Conservation (phyloP, 2,113 vertebrate genomes). For the Dermatemys mawii region DNA sequence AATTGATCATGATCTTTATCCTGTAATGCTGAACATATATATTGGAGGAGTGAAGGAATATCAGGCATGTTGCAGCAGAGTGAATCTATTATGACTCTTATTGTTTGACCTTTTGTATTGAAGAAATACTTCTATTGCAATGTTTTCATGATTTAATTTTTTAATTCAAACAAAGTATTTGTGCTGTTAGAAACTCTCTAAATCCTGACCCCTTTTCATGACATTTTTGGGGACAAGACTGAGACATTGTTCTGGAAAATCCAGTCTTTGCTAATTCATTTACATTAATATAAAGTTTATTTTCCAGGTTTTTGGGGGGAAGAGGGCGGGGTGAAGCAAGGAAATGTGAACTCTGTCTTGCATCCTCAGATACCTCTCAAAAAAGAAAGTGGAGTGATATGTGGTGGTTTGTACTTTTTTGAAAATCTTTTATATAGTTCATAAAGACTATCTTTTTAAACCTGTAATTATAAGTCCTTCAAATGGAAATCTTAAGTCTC, state of each 20-base stretch:
- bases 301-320: neutral
- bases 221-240: neutral
- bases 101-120: fast-evolving
- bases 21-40: neutral
- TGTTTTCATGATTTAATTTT: neutral
- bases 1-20: too few species aligned
- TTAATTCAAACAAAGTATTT: fast-evolving
- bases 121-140: neutral
- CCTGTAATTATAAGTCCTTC: neutral
- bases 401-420: neutral
- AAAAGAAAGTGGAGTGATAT: too few species aligned
- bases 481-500: fast-evolving
- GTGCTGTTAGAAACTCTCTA: neutral
- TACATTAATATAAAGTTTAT: neutral
- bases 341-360: fast-evolving
- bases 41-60: neutral
- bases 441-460: neutral
- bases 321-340: fast-evolving
- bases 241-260: fast-evolving
- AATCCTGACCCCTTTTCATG: neutral
- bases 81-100: fast-evolving
- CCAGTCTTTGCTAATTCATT: neutral
- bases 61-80: fast-evolving
- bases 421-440: fast-evolving
- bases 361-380: too few species aligned